Conservation (phyloP, 1,140 invertebrate species). For the Achroia grisella region DNA sequence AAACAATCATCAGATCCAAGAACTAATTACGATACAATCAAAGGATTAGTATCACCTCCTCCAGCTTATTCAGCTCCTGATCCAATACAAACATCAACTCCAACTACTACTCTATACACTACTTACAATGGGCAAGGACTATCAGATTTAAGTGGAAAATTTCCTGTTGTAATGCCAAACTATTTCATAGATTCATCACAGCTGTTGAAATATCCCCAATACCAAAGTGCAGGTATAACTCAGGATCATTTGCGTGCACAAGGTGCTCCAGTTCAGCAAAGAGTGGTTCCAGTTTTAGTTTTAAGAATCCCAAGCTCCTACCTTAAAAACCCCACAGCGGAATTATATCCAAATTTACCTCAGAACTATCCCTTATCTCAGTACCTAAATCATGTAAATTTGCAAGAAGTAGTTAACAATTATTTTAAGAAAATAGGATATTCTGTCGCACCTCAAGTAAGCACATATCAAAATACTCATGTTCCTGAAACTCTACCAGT, state of each 20-base stretch:
- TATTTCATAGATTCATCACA: conserved; percentile 64
- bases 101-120: conserved; percentile 57
- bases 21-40: conserved; percentile 26
- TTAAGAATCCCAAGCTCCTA: conserved; percentile 74
- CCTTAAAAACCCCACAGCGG: conserved; percentile 66
- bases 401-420: conserved; percentile 63
- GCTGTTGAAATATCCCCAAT: conserved; percentile 58
- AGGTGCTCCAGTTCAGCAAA: conserved; percentile 43
- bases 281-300: conserved; percentile 73
- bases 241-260: conserved; percentile 49
- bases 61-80: conserved; percentile 16
- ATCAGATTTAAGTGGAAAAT: conserved; percentile 60
- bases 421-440: conserved; percentile 63
- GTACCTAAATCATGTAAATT: conserved; percentile 71
- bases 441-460: conserved; percentile 50
- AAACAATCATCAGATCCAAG: conserved; percentile 30
- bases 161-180: conserved; percentile 65
- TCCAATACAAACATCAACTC: conserved; percentile 12
- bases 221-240: conserved; percentile 52
- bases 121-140: conserved; percentile 67
- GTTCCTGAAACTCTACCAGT: conserved; percentile 12
- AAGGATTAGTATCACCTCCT: conserved; percentile 32
- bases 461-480: conserved; percentile 39
- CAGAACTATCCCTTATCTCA: conserved; percentile 70
- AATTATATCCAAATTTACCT: conserved; percentile 73